Evolutionary conservation across 2,888 invertebrate species (phyloP).

Genomic region (Isoperla grammatica): DNA sequence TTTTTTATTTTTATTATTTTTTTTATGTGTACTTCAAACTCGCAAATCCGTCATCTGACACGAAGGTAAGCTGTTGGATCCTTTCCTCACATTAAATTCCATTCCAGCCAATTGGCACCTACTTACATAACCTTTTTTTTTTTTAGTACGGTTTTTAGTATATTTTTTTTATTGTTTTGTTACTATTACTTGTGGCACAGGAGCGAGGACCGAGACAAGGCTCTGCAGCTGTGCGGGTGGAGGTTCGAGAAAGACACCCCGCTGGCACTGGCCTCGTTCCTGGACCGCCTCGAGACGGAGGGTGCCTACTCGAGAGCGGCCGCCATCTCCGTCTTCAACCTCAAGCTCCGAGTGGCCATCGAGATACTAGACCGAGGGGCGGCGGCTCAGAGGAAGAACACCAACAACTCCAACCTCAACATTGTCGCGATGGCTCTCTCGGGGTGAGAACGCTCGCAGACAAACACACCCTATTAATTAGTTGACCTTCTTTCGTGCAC

Average conservation of each 20-base stretch:
- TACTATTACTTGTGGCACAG: conserved; percentile 46
- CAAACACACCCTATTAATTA: not conserved
- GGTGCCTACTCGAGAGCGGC: conserved; percentile 77
- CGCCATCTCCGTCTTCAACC: conserved; percentile 85
- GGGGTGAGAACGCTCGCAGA: too few species aligned
- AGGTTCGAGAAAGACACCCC: conserved; percentile 64
- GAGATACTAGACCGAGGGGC: conserved; percentile 77
- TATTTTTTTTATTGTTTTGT: too few species aligned
- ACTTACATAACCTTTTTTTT: too few species aligned
- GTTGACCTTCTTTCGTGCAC: not conserved
- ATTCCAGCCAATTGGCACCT: too few species aligned
- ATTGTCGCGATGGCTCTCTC: conserved; percentile 75
- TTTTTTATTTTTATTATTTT: too few species aligned
- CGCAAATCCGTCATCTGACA: too few species aligned
- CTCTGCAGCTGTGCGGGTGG: conserved; percentile 87
- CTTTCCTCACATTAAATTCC: too few species aligned
- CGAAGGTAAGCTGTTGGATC: too few species aligned
- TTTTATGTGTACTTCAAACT: too few species aligned
- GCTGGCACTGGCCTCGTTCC: conserved; percentile 48
- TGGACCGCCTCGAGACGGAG: conserved; percentile 63
- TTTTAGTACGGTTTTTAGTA: too few species aligned
- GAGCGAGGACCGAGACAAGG: conserved; percentile 69
- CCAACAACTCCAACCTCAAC: conserved; percentile 45
- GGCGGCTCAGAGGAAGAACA: conserved; percentile 37
- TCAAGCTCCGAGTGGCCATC: conserved; percentile 77